Evolutionary conservation across 2,888 invertebrate genomes (phyloP).

Genomic region (Aphidius colemani): DNA sequence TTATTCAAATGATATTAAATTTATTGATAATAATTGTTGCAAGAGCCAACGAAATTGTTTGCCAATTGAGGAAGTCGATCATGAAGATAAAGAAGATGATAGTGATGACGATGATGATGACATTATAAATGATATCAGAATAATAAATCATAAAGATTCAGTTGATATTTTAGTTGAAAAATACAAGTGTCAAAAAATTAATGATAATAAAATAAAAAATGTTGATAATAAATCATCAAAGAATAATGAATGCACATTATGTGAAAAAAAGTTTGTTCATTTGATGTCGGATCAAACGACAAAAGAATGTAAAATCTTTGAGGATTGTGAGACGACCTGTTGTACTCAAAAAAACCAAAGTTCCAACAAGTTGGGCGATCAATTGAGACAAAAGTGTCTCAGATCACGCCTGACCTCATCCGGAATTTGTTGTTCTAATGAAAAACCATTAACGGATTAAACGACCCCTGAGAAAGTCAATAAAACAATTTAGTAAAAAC

Average conservation of each 20-base stretch:
- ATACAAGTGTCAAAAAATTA: constrained; percentile 36
- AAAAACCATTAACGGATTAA: background rate
- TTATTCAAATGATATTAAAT: no score
- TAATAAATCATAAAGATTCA: constrained; percentile 51
- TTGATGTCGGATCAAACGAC: constrained; percentile 13
- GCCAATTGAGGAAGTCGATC: no score
- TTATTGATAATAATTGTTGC: no score
- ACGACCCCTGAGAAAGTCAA: no score
- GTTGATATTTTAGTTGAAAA: constrained; percentile 50
- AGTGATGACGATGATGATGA: constrained; percentile 25
- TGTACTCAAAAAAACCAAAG: constrained; percentile 13
- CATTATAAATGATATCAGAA: constrained; percentile 20
- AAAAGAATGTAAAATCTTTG: background rate
- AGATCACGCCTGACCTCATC: constrained; percentile 9
- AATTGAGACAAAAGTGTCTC: constrained; percentile 7
- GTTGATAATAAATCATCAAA: constrained; percentile 15
- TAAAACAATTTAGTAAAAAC: no score
- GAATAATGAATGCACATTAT: constrained; percentile 20
- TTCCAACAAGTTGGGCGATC: constrained; percentile 22
- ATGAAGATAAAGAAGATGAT: constrained; percentile 20
- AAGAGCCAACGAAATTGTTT: no score
- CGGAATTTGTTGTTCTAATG: constrained; percentile 1
- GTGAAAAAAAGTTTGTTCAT: constrained; percentile 21
- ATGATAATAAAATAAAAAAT: constrained; percentile 23
- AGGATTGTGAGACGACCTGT: constrained; percentile 20